phyloP scores from a whole-genome alignment of 2,797 vertebrate species.

The Antrozous pallidus region DNA sequence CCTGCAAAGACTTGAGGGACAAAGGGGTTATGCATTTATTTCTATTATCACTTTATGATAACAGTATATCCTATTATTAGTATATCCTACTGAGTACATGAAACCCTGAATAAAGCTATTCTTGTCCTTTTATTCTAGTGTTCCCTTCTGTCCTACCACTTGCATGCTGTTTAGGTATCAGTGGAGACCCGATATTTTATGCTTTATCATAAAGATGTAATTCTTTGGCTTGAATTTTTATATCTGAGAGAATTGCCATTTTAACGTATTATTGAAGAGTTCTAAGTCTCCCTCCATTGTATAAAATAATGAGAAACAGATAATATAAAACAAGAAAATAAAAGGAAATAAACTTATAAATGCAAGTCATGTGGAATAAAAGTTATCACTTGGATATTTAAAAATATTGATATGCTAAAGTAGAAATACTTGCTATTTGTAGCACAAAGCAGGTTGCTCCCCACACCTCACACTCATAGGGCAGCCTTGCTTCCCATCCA shows the following conservation, averaged over 20 bases:
- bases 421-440: neutral
- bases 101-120: neutral
- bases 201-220: neutral
- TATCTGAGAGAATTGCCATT: neutral
- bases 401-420: neutral
- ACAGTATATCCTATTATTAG: too few species aligned
- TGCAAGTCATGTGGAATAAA: neutral
- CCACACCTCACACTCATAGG: accelerated
- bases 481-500: neutral
- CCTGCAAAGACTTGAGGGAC: neutral
- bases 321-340: neutral
- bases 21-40: neutral
- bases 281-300: neutral
- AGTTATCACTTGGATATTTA: neutral
- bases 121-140: neutral
- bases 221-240: neutral
- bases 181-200: neutral
- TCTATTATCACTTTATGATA: neutral
- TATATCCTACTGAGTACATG: neutral
- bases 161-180: neutral
- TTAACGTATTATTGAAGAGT: neutral
- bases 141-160: neutral
- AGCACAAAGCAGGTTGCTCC: neutral
- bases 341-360: neutral
- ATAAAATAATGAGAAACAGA: neutral